Evolutionary conservation across 2,888 invertebrate species (phyloP).

Genomic region (Diarsia dahlii): DNA sequence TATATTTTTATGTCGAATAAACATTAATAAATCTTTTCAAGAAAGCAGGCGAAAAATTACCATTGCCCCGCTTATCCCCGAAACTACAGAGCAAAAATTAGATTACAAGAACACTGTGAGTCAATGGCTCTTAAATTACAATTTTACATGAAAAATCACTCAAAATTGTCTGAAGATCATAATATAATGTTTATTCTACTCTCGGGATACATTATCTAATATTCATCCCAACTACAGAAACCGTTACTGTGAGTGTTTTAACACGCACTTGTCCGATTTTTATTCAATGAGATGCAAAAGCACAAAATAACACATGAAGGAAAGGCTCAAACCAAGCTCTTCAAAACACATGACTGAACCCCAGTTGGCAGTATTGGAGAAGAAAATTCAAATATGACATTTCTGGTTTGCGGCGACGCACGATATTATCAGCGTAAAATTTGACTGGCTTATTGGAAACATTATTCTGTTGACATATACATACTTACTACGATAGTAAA

Average conservation of each 20-base stretch:
- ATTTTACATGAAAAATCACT: no score
- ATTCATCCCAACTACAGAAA: neutral
- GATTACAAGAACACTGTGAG: neutral
- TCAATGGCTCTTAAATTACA: no score
- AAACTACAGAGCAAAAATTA: neutral
- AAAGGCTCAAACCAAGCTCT: constrained; percentile 16
- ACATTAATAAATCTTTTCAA: neutral
- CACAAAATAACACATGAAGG: constrained; percentile 4
- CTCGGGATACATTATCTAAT: neutral
- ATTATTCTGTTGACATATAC: constrained; percentile 21
- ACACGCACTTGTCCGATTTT: constrained; percentile 1
- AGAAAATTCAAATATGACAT: constrained; percentile 52
- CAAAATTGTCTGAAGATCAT: no score
- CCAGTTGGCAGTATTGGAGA: constrained; percentile 38
- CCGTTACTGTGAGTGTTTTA: neutral
- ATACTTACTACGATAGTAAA: neutral
- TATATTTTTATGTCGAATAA: neutral
- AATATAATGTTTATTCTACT: neutral
- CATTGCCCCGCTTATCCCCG: neutral
- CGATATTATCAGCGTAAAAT: constrained; percentile 30
- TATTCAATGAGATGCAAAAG: constrained; percentile 16
- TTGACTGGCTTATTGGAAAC: constrained; percentile 39
- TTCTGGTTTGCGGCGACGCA: constrained; percentile 40
- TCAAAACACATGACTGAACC: constrained; percentile 41
- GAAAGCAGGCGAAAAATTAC: neutral